A percentile compares a stretch with the other conserved stretches of the same genome.
phyloP scores from a whole-genome alignment of 2,797 vertebrate species.

The Alcedo quadribrachys region DNA sequence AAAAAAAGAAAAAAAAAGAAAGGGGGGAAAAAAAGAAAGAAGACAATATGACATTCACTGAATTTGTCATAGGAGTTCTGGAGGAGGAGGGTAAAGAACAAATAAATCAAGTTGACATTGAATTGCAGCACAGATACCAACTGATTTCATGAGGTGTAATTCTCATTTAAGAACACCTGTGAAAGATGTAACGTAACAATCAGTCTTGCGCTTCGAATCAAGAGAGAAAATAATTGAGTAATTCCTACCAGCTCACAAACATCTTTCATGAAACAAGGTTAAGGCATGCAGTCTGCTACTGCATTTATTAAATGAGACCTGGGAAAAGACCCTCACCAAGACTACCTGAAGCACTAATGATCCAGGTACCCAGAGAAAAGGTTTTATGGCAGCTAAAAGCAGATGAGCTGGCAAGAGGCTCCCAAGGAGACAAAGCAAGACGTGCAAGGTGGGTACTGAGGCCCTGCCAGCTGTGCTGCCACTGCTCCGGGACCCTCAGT shows the following conservation, averaged over 20 bases:
- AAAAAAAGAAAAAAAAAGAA: not conserved
- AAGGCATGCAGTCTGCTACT: not conserved
- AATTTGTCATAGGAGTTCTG: conserved; percentile 57
- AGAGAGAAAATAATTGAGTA: conserved; percentile 28
- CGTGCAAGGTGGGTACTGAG: accelerated
- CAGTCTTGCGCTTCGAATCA: conserved; percentile 3
- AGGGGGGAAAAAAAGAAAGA: not conserved
- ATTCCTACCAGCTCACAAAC: not conserved
- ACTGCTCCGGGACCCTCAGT: not conserved
- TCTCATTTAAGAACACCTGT: conserved; percentile 43
- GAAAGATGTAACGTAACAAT: conserved; percentile 39
- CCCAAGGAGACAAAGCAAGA: accelerated
- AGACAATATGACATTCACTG: not conserved
- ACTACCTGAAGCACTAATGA: not conserved
- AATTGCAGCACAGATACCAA: conserved; percentile 42
- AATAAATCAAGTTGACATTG: conserved; percentile 59
- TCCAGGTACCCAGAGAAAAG: not conserved
- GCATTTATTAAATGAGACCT: not conserved
- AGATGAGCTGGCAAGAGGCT: not conserved
- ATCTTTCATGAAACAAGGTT: not conserved
- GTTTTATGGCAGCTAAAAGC: not conserved
- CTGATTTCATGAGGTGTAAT: conserved; percentile 55
- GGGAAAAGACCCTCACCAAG: not conserved
- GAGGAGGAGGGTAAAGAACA: conserved; percentile 23
- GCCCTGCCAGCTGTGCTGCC: not conserved